Conservation (phyloP, 1,140 invertebrate species). For the Drosophila novamexicana region DNA sequence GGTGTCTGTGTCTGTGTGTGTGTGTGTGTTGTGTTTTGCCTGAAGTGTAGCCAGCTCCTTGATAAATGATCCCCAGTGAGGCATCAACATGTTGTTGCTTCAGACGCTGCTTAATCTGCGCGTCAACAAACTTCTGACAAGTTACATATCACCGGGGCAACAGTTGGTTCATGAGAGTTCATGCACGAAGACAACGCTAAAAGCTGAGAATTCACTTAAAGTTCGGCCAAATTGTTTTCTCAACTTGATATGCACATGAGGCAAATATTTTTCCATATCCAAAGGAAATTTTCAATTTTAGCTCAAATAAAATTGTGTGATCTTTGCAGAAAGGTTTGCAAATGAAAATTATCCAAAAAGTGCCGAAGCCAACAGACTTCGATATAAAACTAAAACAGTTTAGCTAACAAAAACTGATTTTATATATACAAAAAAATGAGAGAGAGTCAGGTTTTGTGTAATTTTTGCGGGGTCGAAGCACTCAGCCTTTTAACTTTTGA, state of each 20-base stretch:
- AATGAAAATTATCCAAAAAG: constrained; percentile 48
- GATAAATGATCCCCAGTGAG: constrained; percentile 68
- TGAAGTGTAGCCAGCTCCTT: constrained; percentile 43
- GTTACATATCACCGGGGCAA: constrained; percentile 74
- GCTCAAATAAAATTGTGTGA: constrained; percentile 28
- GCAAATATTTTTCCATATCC: constrained; percentile 19
- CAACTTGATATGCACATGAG: constrained; percentile 14
- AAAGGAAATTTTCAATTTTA: constrained; percentile 32
- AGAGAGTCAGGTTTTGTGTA: constrained; percentile 1
- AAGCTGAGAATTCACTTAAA: constrained; percentile 8
- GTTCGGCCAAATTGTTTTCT: constrained; percentile 39
- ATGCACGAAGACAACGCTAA: background rate
- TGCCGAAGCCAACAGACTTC: constrained; percentile 26
- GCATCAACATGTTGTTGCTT: constrained; percentile 56
- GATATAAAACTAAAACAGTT: constrained; percentile 42
- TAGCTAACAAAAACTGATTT: constrained; percentile 34
- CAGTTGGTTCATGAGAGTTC: constrained; percentile 62
- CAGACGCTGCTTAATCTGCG: constrained; percentile 68
- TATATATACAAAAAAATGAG: background rate
- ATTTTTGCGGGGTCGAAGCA: constrained; percentile 41
- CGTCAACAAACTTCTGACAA: constrained; percentile 78
- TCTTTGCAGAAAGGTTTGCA: background rate
- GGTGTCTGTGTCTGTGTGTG: constrained; percentile 42
- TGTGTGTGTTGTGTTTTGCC: constrained; percentile 39
- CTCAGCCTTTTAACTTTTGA: constrained; percentile 60